phyloP scores from a whole-genome alignment of 2,797 vertebrate genomes.

The Microctenopoma lineatum region DNA sequence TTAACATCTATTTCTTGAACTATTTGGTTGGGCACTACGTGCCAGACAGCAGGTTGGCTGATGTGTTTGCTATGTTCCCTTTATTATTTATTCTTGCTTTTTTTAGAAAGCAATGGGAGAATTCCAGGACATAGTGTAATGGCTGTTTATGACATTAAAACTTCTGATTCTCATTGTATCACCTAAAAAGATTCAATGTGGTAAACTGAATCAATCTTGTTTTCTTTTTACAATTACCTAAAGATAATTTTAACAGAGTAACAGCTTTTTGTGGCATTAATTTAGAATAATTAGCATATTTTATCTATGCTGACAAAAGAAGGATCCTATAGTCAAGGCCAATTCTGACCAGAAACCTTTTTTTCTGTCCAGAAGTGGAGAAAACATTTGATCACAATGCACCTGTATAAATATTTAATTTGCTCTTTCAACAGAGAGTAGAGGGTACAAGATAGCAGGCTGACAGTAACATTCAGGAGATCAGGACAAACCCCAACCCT shows the following conservation, averaged over 20 bases:
- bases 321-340: neutral
- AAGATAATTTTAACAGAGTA: neutral
- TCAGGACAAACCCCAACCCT: neutral
- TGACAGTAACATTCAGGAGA: neutral
- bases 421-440: conserved; percentile 8
- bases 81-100: no score
- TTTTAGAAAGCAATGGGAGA: no score
- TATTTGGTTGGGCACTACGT: neutral
- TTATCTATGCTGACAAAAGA: neutral
- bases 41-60: no score
- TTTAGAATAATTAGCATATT: neutral
- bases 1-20: neutral
- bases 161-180: neutral
- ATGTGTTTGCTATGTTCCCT: no score
- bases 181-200: neutral
- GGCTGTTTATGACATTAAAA: no score
- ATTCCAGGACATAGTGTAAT: no score
- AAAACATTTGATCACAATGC: neutral
- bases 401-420: neutral
- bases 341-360: neutral
- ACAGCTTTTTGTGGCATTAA: neutral
- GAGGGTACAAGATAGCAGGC: neutral
- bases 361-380: neutral
- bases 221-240: no score
- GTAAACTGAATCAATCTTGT: neutral